Percentiles rank a stretch among this genome's conserved stretches.
phyloP scores from a whole-genome alignment of 1,140 invertebrate genomes.

The Atta colombica region DNA sequence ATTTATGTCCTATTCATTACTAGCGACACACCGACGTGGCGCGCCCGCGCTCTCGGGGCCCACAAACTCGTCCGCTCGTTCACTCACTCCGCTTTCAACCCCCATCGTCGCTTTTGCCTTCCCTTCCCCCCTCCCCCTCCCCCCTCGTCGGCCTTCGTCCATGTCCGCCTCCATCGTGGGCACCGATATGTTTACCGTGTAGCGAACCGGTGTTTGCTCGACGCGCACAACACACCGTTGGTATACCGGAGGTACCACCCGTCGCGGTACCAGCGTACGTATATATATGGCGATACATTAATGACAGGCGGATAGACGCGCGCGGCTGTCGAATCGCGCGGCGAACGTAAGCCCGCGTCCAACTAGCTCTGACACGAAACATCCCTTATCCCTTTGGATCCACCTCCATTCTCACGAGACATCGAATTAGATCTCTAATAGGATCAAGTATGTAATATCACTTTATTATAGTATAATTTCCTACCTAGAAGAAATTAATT shows the following conservation, averaged over 20 bases:
- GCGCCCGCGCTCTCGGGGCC: conserved; percentile 42
- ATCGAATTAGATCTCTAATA: neutral
- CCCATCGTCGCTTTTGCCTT: conserved; percentile 31
- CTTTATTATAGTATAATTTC: too few species aligned
- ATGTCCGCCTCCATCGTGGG: conserved; percentile 46
- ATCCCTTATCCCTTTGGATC: neutral
- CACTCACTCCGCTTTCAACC: conserved; percentile 43
- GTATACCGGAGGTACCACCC: conserved; percentile 36
- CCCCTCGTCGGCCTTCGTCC: neutral
- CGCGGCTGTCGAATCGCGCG: conserved; percentile 43
- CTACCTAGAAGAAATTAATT: neutral
- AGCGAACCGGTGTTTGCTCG: conserved; percentile 76
- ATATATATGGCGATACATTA: conserved; percentile 80
- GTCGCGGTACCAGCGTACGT: conserved; percentile 43
- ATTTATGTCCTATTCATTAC: conserved; percentile 84
- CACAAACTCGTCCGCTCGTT: conserved; percentile 37
- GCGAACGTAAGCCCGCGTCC: neutral
- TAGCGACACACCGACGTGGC: conserved; percentile 73
- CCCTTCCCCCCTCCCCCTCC: neutral
- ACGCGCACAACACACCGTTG: conserved; percentile 31
- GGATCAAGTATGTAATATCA: neutral
- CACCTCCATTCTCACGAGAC: too few species aligned
- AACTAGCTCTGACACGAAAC: neutral
- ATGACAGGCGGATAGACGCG: conserved; percentile 76
- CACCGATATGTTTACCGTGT: conserved; percentile 75